Evolutionary conservation across 2,797 vertebrate genomes (phyloP), one percentile per base, ranked within the genome.

Genomic region (Xiphophorus birchmanni): DNA sequence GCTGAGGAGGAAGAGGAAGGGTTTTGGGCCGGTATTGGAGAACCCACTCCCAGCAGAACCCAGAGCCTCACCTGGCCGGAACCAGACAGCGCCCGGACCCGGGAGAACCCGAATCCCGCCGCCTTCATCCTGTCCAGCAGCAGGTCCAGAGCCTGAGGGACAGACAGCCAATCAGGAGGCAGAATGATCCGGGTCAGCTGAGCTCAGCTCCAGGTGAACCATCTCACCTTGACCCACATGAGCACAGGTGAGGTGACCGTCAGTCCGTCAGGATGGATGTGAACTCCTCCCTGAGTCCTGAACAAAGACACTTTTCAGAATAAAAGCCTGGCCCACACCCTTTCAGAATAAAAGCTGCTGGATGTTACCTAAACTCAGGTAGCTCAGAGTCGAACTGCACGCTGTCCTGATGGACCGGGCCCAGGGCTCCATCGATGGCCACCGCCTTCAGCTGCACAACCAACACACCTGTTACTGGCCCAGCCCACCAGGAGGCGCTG

Each of bases 151-250:
- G 98, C 98, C 98, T 99, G 92, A 26, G 76, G 73, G 89, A 26
- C 81, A 45, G 7, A 40, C 74, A 58, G 23, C 72, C 78, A 89
- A 86, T 83, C 80, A 56, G n/a, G 0, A 78, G 0, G 71, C 56
- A 56, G 4, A 81, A 29, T 21, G 5, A 9, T 5, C 2, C 35
- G 5, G 17, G 13, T 45, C 63, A 8, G 11, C 52, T 56, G 48
- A 35, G 1, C 35, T 23, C 48, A 54, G 47, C 26, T 17, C 6
- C 4, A 32, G 45, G 29, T 29, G 2, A 50, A 23, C 35, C 8
- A 3, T 80, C 80, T 11, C 93, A 99, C 98, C 97, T 99, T 96
- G 79, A 99, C 92, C 98, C 98, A 99, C 98, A 99, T 98, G 50
- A 98, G 95, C 23, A 97, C 97, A 0, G 98, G 98, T 80, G 98